Evolutionary conservation across 35 echinoderm and acorn worm genomes (phyloP).

Genomic region (Lytechinus pictus): DNA sequence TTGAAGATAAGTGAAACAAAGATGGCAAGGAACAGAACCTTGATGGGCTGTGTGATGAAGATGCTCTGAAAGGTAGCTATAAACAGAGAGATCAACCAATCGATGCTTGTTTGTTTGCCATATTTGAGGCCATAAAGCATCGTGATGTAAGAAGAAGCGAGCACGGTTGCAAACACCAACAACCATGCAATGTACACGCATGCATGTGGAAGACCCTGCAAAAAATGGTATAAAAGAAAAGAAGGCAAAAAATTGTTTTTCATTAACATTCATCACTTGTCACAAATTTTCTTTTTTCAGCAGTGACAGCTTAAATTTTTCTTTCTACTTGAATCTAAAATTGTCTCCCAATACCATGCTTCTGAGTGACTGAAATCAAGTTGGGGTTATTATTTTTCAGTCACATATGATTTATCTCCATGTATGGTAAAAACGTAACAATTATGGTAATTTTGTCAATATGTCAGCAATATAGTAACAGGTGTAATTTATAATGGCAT

Average conservation of each 20-base stretch:
- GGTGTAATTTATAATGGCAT: not conserved
- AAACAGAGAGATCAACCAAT: slow-evolving; percentile 89
- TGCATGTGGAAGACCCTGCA: slow-evolving; percentile 67
- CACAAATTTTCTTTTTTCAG: not conserved
- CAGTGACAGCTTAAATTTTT: not conserved
- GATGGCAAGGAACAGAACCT: slow-evolving; percentile 80
- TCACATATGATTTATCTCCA: no score
- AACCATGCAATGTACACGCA: slow-evolving; percentile 85
- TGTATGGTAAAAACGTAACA: no score
- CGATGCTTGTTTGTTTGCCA: slow-evolving; percentile 83
- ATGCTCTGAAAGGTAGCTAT: slow-evolving; percentile 81
- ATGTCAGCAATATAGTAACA: no score
- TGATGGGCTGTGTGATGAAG: slow-evolving; percentile 90
- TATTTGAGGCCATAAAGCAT: slow-evolving; percentile 98
- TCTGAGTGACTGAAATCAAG: no score
- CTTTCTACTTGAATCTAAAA: no score
- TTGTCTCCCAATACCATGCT: no score
- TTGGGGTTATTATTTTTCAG: no score
- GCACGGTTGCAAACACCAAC: slow-evolving; percentile 59
- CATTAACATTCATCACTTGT: not conserved
- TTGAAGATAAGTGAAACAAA: slow-evolving; percentile 79
- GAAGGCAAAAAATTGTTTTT: not conserved
- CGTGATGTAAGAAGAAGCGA: slow-evolving; percentile 79
- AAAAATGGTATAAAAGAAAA: not conserved
- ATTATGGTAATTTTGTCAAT: no score